Evolutionary conservation across 2,797 vertebrate genomes (phyloP).

Genomic region (Podarcis lilfordi): DNA sequence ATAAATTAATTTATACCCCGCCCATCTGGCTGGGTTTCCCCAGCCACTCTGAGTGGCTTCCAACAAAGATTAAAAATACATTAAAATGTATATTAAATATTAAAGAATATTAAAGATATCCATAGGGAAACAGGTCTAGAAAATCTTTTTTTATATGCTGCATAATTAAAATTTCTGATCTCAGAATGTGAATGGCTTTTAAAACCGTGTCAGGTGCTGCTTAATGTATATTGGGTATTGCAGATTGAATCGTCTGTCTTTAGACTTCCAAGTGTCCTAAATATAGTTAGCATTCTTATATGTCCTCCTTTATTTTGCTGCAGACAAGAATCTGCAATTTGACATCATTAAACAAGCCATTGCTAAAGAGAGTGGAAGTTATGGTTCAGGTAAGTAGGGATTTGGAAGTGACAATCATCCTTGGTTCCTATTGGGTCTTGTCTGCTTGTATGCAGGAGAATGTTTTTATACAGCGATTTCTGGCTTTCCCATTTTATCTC

Average conservation of each 20-base stretch:
- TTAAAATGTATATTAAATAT: too few species aligned
- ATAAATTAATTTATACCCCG: too few species aligned
- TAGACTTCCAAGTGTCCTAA: background rate
- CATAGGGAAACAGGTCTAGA: background rate
- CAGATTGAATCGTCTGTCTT: background rate
- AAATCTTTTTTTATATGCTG: background rate
- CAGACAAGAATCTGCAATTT: slow-evolving; percentile 89
- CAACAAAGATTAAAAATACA: too few species aligned
- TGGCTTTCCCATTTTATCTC: background rate
- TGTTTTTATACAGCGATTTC: background rate
- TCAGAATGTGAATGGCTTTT: background rate
- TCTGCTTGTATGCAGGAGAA: background rate
- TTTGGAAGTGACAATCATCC: background rate
- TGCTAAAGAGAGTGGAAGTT: slow-evolving; percentile 82
- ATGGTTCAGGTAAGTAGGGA: slow-evolving; percentile 83
- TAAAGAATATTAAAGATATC: too few species aligned
- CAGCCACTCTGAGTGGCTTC: too few species aligned
- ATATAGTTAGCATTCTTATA: background rate
- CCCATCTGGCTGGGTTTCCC: too few species aligned
- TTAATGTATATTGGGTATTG: background rate
- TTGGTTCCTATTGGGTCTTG: background rate
- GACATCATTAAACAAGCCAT: slow-evolving; percentile 87
- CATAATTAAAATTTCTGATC: background rate
- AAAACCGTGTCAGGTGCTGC: background rate
- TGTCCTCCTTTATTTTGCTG: slow-evolving; percentile 33